Base-by-base conservation (phyloP, 92 coral and sea anemone genomes). In the Actinostola sp. region DNA sequence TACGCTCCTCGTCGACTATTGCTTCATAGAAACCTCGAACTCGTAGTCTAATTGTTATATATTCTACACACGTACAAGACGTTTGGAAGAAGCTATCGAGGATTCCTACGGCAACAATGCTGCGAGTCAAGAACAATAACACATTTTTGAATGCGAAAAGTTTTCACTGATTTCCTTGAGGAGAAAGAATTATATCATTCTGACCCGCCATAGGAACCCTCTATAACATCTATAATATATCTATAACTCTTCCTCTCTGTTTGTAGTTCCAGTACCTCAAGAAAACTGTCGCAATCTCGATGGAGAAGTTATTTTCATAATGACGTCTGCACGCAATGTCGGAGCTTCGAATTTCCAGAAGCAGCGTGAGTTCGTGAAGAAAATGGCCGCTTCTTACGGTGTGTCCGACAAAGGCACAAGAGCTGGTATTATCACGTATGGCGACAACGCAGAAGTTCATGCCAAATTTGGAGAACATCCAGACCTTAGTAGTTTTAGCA, bases 271-370 rank as follows among this genome's bases (percentile, higher is more conserved):
- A 25, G 11, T 25, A 64, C 20, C 45, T 49, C 11, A 19, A 19
- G 61, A 10, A 27, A 57, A 23, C 16, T 68, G 74, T 52, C 51
- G 29, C 15, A 52, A 31, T 6, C 61, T 68, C 17, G 51, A 68
- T 38, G 83, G 67, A 46, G 89, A 84, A 64, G 70, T 89, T 31
- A 78, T 85, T 11, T 80, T 89, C 61, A 43, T 89, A 31, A 60
- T 89, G 32, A 74, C 67, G 32, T 75, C 85, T 26, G 72, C 92
- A 30, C 80, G 62, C 5, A 76, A 79, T 61, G 73, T 83, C 59
- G 83, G 88, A 29, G 66, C 46, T 17, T 61, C 66, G 28, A 77
- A 83, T 72, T 83, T 75, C 65, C 45, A 39, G 2, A 76, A 70
- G 12, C 78, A 83, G 34, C 59, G 52, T 39, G 55, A 41, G 13